Conservation (phyloP, 2,113 vertebrate species). For the pig (Sus scrofa) region DNA sequence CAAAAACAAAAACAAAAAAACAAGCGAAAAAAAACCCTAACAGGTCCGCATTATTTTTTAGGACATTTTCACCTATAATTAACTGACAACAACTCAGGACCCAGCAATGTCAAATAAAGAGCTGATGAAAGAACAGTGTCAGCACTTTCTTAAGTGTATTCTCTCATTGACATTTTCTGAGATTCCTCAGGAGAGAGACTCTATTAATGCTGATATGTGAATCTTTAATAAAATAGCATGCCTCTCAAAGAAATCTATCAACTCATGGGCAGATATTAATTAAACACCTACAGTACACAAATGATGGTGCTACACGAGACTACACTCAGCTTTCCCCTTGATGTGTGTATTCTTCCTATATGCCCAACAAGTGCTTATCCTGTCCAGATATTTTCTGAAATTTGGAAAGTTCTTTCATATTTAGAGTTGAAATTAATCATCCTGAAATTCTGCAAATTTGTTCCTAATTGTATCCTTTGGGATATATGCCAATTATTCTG, state of each 20-base stretch:
- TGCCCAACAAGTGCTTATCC: neutral
- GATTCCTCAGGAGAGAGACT: neutral
- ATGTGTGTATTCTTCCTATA: neutral
- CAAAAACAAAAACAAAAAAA: neutral
- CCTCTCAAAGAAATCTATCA: neutral
- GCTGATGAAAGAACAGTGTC: constrained; percentile 26
- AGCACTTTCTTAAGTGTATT: neutral
- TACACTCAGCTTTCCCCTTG: neutral
- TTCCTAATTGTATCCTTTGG: neutral
- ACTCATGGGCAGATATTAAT: neutral
- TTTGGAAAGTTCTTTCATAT: neutral
- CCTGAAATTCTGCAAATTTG: neutral
- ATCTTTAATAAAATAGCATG: neutral
- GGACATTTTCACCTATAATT: constrained; percentile 23
- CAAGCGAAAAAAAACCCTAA: neutral
- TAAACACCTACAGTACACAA: neutral
- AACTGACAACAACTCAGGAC: neutral
- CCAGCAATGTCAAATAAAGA: constrained; percentile 30
- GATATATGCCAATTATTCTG: neutral
- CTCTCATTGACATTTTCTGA: neutral
- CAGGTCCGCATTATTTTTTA: neutral
- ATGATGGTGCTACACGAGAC: neutral
- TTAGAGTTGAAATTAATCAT: neutral
- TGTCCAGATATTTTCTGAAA: neutral
- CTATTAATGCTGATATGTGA: neutral